phyloP scores from a whole-genome alignment of 1,140 invertebrate genomes.

The Radopholus similis region DNA sequence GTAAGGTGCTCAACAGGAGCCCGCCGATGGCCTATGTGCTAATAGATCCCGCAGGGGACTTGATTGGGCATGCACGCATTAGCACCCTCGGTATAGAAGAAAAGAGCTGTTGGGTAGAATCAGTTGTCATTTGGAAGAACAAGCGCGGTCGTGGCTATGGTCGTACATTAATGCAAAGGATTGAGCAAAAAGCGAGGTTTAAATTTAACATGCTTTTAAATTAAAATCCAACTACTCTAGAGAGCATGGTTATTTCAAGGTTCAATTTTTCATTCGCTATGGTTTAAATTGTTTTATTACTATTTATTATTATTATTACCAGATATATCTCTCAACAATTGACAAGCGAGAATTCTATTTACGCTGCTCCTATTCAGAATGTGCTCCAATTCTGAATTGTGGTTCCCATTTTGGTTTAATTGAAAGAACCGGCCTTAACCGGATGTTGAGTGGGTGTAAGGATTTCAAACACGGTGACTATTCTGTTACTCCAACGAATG shows the following conservation, averaged over 20 bases:
- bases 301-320: background rate
- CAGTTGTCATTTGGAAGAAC: slow-evolving; percentile 21
- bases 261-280: background rate
- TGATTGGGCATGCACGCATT: slow-evolving; percentile 28
- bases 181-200: slow-evolving; percentile 7
- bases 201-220: background rate
- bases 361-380: slow-evolving; percentile 15
- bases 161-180: background rate
- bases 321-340: slow-evolving; percentile 30
- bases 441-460: background rate
- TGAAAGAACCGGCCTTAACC: background rate
- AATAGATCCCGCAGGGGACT: slow-evolving; percentile 7
- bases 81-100: slow-evolving; percentile 11
- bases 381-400: slow-evolving; percentile 5
- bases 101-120: slow-evolving; percentile 26
- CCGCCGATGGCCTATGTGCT: slow-evolving; percentile 34
- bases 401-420: background rate
- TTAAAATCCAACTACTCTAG: background rate
- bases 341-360: slow-evolving; percentile 27
- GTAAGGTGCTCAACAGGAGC: background rate
- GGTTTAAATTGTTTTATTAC: background rate
- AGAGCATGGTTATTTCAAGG: background rate
- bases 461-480: background rate
- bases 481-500: background rate
- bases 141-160: slow-evolving; percentile 10